phyloP scores from a whole-genome alignment of 1,140 invertebrate genomes.

The Mactra quadrangularis region DNA sequence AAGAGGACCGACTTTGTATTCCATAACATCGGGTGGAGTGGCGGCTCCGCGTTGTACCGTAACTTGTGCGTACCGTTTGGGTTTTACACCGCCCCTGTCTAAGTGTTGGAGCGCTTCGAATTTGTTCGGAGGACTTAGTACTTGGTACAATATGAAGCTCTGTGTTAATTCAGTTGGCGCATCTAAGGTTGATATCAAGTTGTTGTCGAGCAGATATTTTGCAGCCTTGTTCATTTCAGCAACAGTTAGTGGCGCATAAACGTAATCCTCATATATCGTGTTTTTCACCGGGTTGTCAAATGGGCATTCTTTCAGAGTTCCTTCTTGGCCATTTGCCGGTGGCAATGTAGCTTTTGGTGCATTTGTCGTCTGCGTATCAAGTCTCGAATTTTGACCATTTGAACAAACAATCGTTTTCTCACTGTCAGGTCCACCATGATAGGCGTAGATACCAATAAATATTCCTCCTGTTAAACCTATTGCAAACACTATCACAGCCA shows the following conservation, averaged over 20 bases:
- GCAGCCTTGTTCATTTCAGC: conserved; percentile 48
- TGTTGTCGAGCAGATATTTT: background rate
- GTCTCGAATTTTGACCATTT: background rate
- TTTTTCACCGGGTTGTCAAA: conserved; percentile 17
- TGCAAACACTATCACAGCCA: conserved; percentile 33
- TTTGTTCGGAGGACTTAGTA: conserved; percentile 32
- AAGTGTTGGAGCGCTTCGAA: conserved; percentile 28
- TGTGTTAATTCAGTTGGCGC: conserved; percentile 4
- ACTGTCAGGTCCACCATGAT: background rate
- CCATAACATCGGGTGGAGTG: conserved; percentile 45
- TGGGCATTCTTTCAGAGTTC: background rate
- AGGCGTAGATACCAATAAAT: conserved; percentile 51
- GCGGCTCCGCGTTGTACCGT: conserved; percentile 31
- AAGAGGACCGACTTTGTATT: conserved; percentile 56
- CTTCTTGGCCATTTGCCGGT: background rate
- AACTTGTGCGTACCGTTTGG: conserved; percentile 36
- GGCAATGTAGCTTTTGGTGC: background rate
- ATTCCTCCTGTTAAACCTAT: conserved; percentile 36
- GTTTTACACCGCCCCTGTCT: conserved; percentile 15
- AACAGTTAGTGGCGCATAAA: conserved; percentile 38
- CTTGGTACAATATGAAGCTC: conserved; percentile 44
- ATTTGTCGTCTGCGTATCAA: background rate
- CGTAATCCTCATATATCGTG: conserved; percentile 24
- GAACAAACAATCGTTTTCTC: background rate
- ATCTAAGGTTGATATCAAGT: conserved; percentile 25